Conservation (phyloP, 2,113 vertebrate species). For the Xyliphius kryptos region DNA sequence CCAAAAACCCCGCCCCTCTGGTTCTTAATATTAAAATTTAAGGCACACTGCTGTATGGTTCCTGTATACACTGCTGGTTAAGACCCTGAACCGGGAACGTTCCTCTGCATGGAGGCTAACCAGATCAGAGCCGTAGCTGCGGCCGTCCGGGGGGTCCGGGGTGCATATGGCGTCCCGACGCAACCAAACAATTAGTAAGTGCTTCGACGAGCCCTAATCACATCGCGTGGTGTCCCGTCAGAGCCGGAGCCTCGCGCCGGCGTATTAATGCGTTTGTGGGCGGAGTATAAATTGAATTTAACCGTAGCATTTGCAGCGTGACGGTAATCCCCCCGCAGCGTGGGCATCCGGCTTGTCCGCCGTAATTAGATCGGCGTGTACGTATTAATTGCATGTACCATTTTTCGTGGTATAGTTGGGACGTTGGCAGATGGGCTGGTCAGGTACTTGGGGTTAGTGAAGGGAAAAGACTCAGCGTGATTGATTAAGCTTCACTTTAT, state of each 20-base stretch:
- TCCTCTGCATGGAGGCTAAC: constrained; percentile 30
- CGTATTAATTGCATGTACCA: constrained; percentile 99
- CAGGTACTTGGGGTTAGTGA: constrained; percentile 84
- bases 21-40: no score
- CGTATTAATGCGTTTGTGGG: constrained; percentile 93
- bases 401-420: constrained; percentile 93
- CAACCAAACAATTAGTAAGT: constrained; percentile 92
- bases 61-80: constrained; percentile 4
- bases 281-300: constrained; percentile 98
- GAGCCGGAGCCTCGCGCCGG: constrained; percentile 82
- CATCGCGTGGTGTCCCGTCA: constrained; percentile 89
- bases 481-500: constrained; percentile 97
- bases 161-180: constrained; percentile 82
- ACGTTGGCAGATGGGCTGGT: constrained; percentile 93
- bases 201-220: constrained; percentile 94
- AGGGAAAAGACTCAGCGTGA: constrained; percentile 82
- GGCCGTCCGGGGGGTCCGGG: constrained; percentile 8
- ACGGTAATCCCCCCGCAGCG: constrained; percentile 91
- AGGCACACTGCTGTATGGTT: no score
- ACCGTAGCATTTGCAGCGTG: constrained; percentile 91
- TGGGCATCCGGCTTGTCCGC: constrained; percentile 95
- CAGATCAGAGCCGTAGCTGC: constrained; percentile 17
- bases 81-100: constrained; percentile 15
- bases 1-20: no score
- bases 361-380: constrained; percentile 99